These are phyloP conservation scores for Ranitomeya imitator DNA, from an alignment of 2,113 vertebrate genomes.

Conservation along the genomic window DNA sequence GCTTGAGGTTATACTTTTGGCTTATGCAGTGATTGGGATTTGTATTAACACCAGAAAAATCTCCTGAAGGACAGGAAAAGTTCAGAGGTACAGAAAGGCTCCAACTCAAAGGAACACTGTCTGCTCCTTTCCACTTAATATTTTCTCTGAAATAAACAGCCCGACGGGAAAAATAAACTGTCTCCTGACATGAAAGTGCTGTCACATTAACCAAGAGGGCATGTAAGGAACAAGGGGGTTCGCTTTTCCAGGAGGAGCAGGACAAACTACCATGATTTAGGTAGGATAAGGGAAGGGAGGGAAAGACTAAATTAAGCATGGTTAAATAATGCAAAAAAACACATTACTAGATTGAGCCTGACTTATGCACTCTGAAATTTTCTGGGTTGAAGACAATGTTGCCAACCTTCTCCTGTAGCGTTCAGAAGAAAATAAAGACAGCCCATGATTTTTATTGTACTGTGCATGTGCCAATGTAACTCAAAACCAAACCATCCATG, in stretches of 20 bases:
- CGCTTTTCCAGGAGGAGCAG: background rate
- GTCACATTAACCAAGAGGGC: slow-evolving; percentile 32
- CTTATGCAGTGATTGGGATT: slow-evolving; percentile 33
- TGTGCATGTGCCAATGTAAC: no score
- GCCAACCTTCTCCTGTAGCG: no score
- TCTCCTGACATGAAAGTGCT: slow-evolving; percentile 41
- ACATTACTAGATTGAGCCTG: background rate
- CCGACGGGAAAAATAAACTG: slow-evolving; percentile 38
- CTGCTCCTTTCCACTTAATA: slow-evolving; percentile 44
- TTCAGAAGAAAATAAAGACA: no score
- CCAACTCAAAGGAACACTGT: slow-evolving; percentile 52
- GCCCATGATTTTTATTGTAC: no score
- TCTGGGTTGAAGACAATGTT: no score
- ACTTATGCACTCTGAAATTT: background rate
- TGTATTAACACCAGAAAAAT: slow-evolving; percentile 39
- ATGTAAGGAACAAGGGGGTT: slow-evolving; percentile 16
- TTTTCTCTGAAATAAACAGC: slow-evolving; percentile 51
- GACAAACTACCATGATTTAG: background rate
- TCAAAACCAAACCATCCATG: no score
- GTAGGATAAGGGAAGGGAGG: background rate
- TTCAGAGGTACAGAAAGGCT: slow-evolving; percentile 41
- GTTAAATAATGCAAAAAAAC: background rate
- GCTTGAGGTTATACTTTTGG: slow-evolving; percentile 11
- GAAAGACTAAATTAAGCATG: background rate
- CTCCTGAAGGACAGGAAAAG: slow-evolving; percentile 48